Evolutionary conservation across 2,888 invertebrate genomes (phyloP).

Genomic region (Drosophila peninsularis): DNA sequence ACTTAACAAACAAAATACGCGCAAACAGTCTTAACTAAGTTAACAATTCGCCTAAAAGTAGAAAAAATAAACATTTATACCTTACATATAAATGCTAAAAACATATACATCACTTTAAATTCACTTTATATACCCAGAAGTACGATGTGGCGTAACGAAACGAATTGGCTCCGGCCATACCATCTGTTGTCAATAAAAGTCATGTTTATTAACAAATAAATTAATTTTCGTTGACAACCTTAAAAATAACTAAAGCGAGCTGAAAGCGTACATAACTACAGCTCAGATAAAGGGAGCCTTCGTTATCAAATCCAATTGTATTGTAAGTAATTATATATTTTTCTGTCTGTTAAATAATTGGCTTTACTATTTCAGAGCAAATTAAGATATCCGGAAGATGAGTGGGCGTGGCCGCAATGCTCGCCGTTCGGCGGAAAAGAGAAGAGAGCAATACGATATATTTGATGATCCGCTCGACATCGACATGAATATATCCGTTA

Average conservation of each 20-base stretch:
- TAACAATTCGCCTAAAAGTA: not conserved
- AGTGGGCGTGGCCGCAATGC: slow-evolving; percentile 14
- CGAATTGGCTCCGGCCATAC: not conserved
- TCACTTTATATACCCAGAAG: not conserved
- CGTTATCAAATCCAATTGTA: not conserved
- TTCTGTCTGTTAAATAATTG: not conserved
- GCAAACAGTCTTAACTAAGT: slow-evolving; percentile 17
- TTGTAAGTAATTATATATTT: not conserved
- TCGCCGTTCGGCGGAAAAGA: slow-evolving; percentile 9
- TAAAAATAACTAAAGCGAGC: not conserved
- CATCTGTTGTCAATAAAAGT: slow-evolving; percentile 3
- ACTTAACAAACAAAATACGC: slow-evolving; percentile 21
- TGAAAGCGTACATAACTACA: not conserved
- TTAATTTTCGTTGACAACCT: not conserved
- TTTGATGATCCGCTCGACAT: slow-evolving; percentile 50
- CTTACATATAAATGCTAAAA: no score
- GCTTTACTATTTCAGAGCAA: not conserved
- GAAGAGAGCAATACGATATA: slow-evolving; percentile 2
- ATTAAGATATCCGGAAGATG: slow-evolving; percentile 11
- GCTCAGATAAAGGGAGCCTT: not conserved
- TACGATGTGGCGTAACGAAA: not conserved
- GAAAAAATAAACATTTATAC: not conserved
- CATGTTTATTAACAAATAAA: slow-evolving; percentile 14
- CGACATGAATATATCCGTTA: slow-evolving; percentile 29
- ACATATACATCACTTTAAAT: not conserved